Evolutionary conservation across 2,888 invertebrate species (phyloP).

Genomic region (Cephus runcator): DNA sequence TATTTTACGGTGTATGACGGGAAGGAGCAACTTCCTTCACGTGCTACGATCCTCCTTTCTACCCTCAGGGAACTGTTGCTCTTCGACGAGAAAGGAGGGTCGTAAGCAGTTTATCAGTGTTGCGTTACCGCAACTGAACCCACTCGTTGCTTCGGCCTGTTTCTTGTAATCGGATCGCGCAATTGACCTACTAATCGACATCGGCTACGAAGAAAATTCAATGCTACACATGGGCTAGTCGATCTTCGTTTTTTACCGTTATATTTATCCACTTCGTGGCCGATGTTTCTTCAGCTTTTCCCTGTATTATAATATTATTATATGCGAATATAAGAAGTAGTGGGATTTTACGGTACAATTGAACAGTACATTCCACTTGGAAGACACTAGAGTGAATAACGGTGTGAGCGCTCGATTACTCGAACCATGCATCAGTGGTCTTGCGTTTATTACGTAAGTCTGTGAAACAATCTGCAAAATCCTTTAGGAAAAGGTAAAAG

Average conservation of each 20-base stretch:
- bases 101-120: slow-evolving; percentile 16
- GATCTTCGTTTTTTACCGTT: neutral
- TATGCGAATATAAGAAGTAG: neutral
- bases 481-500: too few species aligned
- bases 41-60: neutral
- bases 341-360: neutral
- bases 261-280: neutral
- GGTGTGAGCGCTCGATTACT: too few species aligned
- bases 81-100: neutral
- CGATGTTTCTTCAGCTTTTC: neutral
- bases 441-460: too few species aligned
- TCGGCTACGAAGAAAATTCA: slow-evolving; percentile 13
- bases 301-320: neutral
- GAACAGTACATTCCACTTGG: neutral
- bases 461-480: too few species aligned
- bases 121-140: neutral
- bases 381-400: neutral
- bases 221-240: slow-evolving; percentile 9
- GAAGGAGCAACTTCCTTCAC: neutral
- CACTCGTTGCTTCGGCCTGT: slow-evolving; percentile 2
- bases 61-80: neutral
- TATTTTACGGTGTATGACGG: neutral
- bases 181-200: slow-evolving; percentile 31
- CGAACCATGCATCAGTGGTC: too few species aligned
- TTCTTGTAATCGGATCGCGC: slow-evolving; percentile 25